Conservation (phyloP, 2,888 invertebrate genomes). For the Coleophora deauratella region DNA sequence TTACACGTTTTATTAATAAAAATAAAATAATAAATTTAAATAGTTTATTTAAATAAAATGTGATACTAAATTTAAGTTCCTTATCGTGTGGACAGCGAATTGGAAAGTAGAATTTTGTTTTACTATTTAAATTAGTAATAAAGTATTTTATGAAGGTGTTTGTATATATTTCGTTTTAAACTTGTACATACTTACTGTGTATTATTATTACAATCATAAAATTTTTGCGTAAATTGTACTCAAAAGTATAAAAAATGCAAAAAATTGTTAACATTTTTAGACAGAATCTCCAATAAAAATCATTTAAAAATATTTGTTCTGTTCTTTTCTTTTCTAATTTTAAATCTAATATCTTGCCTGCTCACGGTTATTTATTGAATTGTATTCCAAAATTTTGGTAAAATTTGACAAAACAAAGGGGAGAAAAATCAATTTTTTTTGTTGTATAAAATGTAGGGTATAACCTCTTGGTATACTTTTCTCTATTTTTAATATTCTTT, state of each 20-base stretch:
- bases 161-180: conserved; percentile 21
- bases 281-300: no score
- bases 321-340: no score
- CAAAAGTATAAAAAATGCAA: no score
- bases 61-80: conserved; percentile 56
- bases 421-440: neutral
- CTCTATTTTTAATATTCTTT: conserved; percentile 11
- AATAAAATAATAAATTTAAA: conserved; percentile 2
- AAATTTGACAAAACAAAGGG: neutral
- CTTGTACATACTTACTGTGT: conserved; percentile 6
- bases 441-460: no score
- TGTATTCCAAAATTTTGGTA: no score
- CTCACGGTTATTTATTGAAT: no score
- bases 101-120: conserved; percentile 13
- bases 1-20: neutral
- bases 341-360: no score
- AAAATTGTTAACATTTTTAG: no score
- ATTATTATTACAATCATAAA: no score
- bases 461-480: neutral
- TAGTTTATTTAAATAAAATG: conserved; percentile 34
- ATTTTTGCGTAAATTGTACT: no score
- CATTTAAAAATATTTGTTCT: no score
- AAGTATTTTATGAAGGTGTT: conserved; percentile 10
- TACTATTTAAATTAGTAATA: neutral
- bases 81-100: conserved; percentile 22